Evolutionary conservation across 2,888 invertebrate species (phyloP), one percentile per base, ranked within the genome.

Genomic region (Macropis europaea): DNA sequence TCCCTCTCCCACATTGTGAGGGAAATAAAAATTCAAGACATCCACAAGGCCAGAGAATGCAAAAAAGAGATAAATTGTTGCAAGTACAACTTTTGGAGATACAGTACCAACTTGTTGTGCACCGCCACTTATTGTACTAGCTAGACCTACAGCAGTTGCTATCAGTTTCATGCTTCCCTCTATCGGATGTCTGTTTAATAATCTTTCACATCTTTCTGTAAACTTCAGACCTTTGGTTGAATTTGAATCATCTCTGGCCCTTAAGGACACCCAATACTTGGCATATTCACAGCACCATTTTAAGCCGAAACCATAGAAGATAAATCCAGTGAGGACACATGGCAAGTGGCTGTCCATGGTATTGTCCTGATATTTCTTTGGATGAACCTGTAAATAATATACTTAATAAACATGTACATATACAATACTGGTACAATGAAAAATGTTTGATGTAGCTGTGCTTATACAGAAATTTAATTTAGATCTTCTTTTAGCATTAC

Each of bases 41-140:
- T 90, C 90, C 2, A 90, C 88, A 0, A 90, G 79, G 6, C 90
- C 90, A 53, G 90, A 90, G 54, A 90, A 87, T 2, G 90, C 90
- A 66, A 90, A 90, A 59, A 90, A 90, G 0, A 90, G 82, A 73
- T 90, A 90, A 43, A 90, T 87, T 4, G 90, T 90, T 3, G 90
- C 89, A 52, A 88, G 84, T 11, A 86, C 83, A 28, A 88, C 88
- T 81, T 88, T 88, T 3, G 87, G 84, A 1, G 87, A 85, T 0
- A 84, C 80, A 0, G 76, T 76, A 3, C 74, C 76, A 26, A 67
- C 73, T 56, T 84, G 81, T 15, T 84, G 79, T 6, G 86, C 52
- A 15, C 84, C 84, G 34, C 84, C 84, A 2, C 79, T 79, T 53
- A 88, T 76, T 3, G 87, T 88, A 32, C 86, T 85, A 11, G 78